Conservation (phyloP, 1,140 invertebrate genomes). For the Hyles vespertilio region DNA sequence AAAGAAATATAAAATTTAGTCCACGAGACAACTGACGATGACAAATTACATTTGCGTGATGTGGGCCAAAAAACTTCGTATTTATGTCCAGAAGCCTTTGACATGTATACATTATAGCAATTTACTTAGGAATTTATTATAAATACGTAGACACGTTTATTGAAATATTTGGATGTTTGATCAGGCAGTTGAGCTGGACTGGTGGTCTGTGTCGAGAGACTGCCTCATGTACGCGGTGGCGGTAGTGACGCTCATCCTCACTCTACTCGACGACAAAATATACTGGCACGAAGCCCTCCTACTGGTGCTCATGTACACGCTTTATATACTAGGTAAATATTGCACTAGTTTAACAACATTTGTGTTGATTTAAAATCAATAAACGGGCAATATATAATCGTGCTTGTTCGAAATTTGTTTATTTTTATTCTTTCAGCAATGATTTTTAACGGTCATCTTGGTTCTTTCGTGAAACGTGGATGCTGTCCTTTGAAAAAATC, state of each 20-base stretch:
- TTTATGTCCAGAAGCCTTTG: too few relatives aligned
- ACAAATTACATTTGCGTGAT: too few relatives aligned
- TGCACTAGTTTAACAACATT: background rate
- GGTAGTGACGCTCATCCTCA: constrained; percentile 85
- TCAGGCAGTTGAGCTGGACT: constrained; percentile 87
- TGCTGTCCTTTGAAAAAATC: constrained; percentile 48
- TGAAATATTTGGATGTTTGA: background rate
- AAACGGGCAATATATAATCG: too few relatives aligned
- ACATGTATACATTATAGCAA: background rate
- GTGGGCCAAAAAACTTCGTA: too few relatives aligned
- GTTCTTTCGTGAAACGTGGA: constrained; percentile 40
- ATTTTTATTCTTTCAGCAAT: constrained; percentile 44
- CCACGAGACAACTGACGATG: too few relatives aligned
- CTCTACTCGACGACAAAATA: constrained; percentile 86
- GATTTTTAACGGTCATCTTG: constrained; percentile 53
- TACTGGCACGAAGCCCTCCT: constrained; percentile 88
- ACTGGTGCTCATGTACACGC: constrained; percentile 83
- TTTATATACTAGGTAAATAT: constrained; percentile 80
- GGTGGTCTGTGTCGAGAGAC: constrained; percentile 94
- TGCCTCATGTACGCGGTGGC: constrained; percentile 89
- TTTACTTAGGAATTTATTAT: background rate
- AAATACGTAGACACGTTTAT: background rate
- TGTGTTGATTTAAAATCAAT: too few relatives aligned
- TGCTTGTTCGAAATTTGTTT: too few relatives aligned
- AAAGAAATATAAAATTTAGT: too few relatives aligned